Evolutionary conservation across 2,888 invertebrate genomes (phyloP).

Genomic region (Acholoe squamosa): DNA sequence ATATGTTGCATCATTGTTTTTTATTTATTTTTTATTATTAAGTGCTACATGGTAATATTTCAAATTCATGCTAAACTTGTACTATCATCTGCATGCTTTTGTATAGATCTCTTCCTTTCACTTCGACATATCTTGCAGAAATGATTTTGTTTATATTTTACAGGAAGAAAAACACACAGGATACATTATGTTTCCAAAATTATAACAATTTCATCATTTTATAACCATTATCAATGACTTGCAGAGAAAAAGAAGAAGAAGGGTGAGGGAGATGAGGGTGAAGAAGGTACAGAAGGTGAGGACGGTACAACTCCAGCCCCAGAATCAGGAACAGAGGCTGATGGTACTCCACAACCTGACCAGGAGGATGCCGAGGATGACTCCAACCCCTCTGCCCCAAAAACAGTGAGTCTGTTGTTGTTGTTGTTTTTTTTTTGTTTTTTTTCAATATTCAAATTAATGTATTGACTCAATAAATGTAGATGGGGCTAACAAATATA

Average conservation of each 20-base stretch:
- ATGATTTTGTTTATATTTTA: background rate
- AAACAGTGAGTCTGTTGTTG: conserved; percentile 66
- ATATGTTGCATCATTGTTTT: too few relatives aligned
- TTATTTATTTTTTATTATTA: too few relatives aligned
- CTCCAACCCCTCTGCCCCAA: conserved; percentile 59
- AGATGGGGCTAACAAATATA: too few relatives aligned
- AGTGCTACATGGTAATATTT: too few relatives aligned
- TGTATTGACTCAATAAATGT: too few relatives aligned
- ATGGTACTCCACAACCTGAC: background rate
- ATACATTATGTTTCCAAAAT: background rate
- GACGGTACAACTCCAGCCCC: background rate
- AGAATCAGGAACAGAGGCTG: background rate
- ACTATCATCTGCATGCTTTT: too few relatives aligned
- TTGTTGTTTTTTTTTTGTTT: too few relatives aligned
- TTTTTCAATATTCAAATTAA: background rate
- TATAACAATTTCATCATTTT: background rate
- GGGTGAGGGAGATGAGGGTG: conserved; percentile 61
- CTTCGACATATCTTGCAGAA: background rate
- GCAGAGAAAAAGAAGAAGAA: conserved; percentile 60
- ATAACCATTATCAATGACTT: background rate
- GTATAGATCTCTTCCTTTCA: too few relatives aligned
- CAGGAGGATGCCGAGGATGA: conserved; percentile 58
- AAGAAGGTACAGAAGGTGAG: background rate
- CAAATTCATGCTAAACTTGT: too few relatives aligned
- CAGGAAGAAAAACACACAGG: background rate